Conservation (phyloP, 2,888 invertebrate genomes). For the Nasonia oneida region DNA sequence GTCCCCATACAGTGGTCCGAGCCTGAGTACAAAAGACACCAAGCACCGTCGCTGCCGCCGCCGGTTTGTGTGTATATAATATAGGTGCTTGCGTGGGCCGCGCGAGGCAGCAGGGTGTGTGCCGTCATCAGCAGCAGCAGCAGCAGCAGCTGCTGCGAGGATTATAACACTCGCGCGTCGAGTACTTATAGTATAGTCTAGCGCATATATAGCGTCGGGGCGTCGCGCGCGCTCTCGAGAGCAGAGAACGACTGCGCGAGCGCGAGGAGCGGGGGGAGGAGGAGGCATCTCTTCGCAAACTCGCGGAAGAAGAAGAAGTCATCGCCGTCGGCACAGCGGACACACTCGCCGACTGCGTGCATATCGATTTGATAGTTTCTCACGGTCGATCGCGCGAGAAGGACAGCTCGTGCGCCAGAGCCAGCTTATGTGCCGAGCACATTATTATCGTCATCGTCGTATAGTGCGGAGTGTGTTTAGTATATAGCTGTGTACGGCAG, state of each 20-base stretch:
- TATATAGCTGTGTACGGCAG: not conserved
- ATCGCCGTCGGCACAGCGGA: not conserved
- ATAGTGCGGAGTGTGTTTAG: not conserved
- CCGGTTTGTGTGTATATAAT: not conserved
- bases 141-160: not conserved
- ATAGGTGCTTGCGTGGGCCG: not conserved
- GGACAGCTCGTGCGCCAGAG: slow-evolving; percentile 3
- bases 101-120: slow-evolving; percentile 1
- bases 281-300: slow-evolving; percentile 24
- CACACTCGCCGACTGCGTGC: not conserved
- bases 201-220: not conserved
- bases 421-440: not conserved
- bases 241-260: slow-evolving; percentile 3
- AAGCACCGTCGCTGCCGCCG: not conserved
- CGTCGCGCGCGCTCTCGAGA: not conserved
- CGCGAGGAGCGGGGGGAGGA: slow-evolving; percentile 13
- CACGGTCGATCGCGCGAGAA: slow-evolving; percentile 54
- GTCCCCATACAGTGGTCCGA: not conserved
- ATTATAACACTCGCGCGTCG: not conserved
- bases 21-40: not conserved
- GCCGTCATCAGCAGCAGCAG: not conserved
- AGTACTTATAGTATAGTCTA: not conserved
- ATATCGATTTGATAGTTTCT: slow-evolving; percentile 57
- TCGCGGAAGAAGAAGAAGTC: slow-evolving; percentile 3
- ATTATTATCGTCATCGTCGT: not conserved